Conservation (phyloP, 2,797 vertebrate species). For the Poeciliopsis turneri region DNA sequence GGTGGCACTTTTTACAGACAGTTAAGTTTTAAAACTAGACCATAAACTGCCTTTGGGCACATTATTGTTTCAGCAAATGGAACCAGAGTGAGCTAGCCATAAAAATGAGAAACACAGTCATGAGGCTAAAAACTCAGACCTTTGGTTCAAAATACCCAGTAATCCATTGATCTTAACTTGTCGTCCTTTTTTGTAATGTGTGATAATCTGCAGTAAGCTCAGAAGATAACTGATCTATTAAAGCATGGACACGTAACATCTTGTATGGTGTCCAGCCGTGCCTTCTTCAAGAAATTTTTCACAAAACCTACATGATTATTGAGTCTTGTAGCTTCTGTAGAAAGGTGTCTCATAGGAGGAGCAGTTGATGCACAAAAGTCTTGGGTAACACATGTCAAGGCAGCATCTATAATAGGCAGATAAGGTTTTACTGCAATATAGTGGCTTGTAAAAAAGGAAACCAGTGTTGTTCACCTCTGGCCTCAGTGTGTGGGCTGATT, state of each 20-base stretch:
- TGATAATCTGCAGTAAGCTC: neutral
- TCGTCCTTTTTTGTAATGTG: neutral
- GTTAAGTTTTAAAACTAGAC: neutral
- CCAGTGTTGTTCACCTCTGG: neutral
- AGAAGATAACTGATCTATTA: neutral
- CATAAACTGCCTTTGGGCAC: neutral
- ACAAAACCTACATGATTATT: neutral
- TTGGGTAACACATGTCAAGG: neutral
- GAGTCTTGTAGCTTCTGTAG: neutral
- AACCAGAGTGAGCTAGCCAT: neutral
- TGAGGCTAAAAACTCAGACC: neutral
- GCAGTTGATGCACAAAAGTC: neutral
- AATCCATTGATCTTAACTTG: neutral
- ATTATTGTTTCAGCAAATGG: neutral
- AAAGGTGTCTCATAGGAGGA: neutral
- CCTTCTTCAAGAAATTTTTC: neutral
- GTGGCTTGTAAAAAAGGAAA: neutral
- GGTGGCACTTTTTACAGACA: neutral
- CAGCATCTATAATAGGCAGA: neutral
- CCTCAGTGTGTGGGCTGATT: constrained; percentile 5
- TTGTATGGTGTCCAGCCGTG: neutral
- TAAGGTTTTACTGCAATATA: neutral
- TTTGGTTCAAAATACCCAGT: neutral
- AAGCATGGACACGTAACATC: neutral
- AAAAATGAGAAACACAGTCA: neutral